These are phyloP conservation scores for Bactericera cockerelli DNA, from an alignment of 1,140 invertebrate species.

Conservation along the genomic window DNA sequence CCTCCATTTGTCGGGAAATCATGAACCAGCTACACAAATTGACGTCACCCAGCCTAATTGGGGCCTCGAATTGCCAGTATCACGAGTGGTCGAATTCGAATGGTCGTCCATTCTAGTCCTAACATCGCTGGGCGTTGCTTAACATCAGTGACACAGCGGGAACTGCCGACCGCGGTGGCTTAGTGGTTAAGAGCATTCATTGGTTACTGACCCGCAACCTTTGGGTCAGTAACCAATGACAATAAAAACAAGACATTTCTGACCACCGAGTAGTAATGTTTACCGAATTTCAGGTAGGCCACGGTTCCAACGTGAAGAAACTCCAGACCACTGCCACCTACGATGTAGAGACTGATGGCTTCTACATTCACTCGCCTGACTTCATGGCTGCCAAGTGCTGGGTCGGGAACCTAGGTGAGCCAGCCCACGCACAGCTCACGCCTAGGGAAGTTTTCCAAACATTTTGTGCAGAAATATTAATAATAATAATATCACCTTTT, in stretches of 20 bases:
- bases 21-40: too few species aligned
- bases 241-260: constrained; percentile 15
- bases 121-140: too few species aligned
- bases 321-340: constrained; percentile 82
- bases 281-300: constrained; percentile 81
- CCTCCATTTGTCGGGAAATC: too few species aligned
- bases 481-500: too few species aligned
- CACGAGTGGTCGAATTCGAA: too few species aligned
- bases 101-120: too few species aligned
- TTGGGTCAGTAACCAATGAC: too few species aligned
- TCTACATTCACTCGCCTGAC: constrained; percentile 78
- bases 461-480: too few species aligned
- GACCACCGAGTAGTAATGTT: constrained; percentile 72
- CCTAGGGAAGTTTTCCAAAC: background rate
- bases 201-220: background rate
- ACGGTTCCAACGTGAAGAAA: constrained; percentile 82
- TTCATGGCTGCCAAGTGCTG: constrained; percentile 91
- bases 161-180: background rate
- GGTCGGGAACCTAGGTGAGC: constrained; percentile 69
- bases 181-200: too few species aligned
- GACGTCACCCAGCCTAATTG: too few species aligned
- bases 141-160: background rate
- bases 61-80: too few species aligned
- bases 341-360: constrained; percentile 58
- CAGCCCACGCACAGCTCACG: background rate